These are phyloP conservation scores for Miniopterus natalensis DNA, from an alignment of 2,113 vertebrate genomes.

Conservation along the genomic window DNA sequence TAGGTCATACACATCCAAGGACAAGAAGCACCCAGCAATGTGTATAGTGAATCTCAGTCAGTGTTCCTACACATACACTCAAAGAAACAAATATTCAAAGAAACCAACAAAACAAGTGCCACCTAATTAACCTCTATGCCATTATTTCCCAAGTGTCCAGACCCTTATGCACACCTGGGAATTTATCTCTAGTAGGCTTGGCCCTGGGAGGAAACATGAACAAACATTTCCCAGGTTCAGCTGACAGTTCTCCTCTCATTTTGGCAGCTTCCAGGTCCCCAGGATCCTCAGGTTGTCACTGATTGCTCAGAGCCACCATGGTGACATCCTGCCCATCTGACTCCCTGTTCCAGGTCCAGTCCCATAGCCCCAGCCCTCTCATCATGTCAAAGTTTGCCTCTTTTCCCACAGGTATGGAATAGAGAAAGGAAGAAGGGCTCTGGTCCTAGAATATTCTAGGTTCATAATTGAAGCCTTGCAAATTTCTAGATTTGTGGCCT, in stretches of 20 bases:
- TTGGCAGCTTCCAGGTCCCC: not conserved
- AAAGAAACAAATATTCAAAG: conserved; percentile 14
- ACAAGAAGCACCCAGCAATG: not conserved
- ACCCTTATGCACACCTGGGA: not conserved
- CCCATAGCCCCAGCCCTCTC: not conserved
- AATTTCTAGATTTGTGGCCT: conserved; percentile 28
- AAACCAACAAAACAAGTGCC: not conserved
- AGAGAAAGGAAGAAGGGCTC: not conserved
- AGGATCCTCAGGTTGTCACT: not conserved
- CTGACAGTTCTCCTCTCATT: not conserved
- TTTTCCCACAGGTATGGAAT: not conserved
- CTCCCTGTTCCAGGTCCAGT: not conserved
- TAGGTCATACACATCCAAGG: not conserved
- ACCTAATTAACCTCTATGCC: not conserved
- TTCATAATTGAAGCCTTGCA: not conserved
- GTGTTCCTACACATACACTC: not conserved
- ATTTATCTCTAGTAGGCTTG: not conserved
- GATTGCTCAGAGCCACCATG: not conserved
- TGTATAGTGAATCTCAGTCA: not conserved
- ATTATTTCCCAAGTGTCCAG: not conserved
- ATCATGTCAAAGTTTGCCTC: not conserved
- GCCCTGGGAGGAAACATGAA: not conserved
- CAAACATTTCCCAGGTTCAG: not conserved
- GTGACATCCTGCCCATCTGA: not conserved
- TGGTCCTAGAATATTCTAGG: not conserved